Evolutionary conservation across 1,140 invertebrate genomes (phyloP).

Genomic region (Brachionus paranguensis): DNA sequence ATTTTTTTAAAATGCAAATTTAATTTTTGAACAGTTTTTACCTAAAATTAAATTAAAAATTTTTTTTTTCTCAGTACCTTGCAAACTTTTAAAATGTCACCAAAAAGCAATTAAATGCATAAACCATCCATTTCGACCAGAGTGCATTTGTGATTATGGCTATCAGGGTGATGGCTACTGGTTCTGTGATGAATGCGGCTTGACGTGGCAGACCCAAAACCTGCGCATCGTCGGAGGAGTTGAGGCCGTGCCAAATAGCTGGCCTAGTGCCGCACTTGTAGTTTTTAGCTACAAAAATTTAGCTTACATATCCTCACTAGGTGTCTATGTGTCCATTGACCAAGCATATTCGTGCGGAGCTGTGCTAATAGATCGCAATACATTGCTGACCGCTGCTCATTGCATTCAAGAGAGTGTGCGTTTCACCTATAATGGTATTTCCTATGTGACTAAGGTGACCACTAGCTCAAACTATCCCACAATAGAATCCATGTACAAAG

Average conservation of each 20-base stretch:
- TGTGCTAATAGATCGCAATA: slow-evolving; percentile 65
- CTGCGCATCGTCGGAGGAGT: not conserved
- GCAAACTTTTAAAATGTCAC: slow-evolving; percentile 23
- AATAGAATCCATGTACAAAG: slow-evolving; percentile 26
- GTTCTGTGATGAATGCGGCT: slow-evolving; percentile 24
- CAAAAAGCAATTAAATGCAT: not conserved
- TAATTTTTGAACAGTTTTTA: not conserved
- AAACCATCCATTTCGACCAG: slow-evolving; percentile 12
- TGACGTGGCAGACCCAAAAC: not conserved
- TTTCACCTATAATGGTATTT: not conserved
- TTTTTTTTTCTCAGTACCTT: not conserved
- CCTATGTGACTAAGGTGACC: slow-evolving; percentile 41
- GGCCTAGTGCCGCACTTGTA: not conserved
- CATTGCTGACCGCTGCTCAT: slow-evolving; percentile 69
- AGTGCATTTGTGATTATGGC: slow-evolving; percentile 25
- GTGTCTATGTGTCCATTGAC: not conserved
- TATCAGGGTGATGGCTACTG: not conserved
- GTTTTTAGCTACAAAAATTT: slow-evolving; percentile 23
- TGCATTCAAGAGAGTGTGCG: slow-evolving; percentile 54
- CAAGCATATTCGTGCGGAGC: slow-evolving; percentile 63
- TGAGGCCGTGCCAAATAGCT: slow-evolving; percentile 18
- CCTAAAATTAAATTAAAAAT: not conserved
- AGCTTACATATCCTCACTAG: not conserved
- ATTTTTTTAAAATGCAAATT: no score
- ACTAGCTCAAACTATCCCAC: not conserved